Evolutionary conservation across 1,140 invertebrate genomes (phyloP).

Genomic region (Melitaea cinxia): DNA sequence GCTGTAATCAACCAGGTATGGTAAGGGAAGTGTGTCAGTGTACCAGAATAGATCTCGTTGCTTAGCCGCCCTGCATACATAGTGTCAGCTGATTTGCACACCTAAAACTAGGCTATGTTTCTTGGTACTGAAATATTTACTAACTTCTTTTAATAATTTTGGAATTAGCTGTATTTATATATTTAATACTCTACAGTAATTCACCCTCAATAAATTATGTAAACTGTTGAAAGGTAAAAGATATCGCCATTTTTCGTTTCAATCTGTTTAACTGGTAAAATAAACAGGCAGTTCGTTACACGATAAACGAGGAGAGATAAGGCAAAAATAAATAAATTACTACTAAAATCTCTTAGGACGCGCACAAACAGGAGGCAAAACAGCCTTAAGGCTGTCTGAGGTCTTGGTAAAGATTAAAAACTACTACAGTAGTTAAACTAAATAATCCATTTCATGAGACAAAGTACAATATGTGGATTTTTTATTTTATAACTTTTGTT

Average conservation of each 20-base stretch:
- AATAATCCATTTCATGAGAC: no score
- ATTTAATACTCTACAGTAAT: not conserved
- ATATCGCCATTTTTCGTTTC: not conserved
- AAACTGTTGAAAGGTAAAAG: not conserved
- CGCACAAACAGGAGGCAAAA: slow-evolving; percentile 24
- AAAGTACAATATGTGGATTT: not conserved
- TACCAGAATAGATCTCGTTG: slow-evolving; percentile 19
- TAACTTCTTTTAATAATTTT: not conserved
- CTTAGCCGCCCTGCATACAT: slow-evolving; percentile 16
- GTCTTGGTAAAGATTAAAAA: slow-evolving; percentile 19
- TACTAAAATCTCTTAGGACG: slow-evolving; percentile 40
- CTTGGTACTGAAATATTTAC: not conserved
- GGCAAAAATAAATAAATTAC: slow-evolving; percentile 58
- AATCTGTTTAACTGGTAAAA: slow-evolving; percentile 27
- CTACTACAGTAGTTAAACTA: no score
- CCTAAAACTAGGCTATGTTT: slow-evolving; percentile 7
- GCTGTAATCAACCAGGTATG: not conserved
- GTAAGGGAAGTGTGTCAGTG: slow-evolving; percentile 6
- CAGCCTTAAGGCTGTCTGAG: slow-evolving; percentile 18
- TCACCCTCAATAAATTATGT: not conserved
- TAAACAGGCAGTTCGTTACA: slow-evolving; percentile 41
- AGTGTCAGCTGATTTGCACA: slow-evolving; percentile 12
- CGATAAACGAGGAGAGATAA: slow-evolving; percentile 53
- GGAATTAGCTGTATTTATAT: not conserved
- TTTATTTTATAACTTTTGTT: not conserved